Percentiles rank a stretch among this genome's conserved stretches.
Conservation (phyloP, 2,888 invertebrate species). For the Embidobia sp. region DNA sequence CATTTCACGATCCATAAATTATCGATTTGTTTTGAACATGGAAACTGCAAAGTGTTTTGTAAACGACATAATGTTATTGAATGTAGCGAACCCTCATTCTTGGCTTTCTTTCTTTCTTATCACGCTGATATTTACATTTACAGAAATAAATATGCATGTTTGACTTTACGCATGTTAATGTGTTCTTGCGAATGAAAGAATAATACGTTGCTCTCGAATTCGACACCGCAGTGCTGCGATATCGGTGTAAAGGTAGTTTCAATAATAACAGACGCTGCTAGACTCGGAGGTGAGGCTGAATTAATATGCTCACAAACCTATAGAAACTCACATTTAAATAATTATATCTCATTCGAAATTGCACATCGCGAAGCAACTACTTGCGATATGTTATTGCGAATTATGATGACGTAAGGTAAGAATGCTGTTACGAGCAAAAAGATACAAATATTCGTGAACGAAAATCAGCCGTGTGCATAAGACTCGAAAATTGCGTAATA, state of each 20-base stretch:
- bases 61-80: conserved; percentile 63
- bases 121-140: conserved; percentile 52
- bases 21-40: conserved; percentile 60
- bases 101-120: conserved; percentile 57
- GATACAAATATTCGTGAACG: conserved; percentile 2
- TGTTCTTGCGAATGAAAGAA: conserved; percentile 61
- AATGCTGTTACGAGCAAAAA: conserved; percentile 24
- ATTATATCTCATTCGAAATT: conserved; percentile 64
- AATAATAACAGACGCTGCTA: conserved; percentile 64
- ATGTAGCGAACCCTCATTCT: conserved; percentile 50
- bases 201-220: conserved; percentile 63
- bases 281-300: conserved; percentile 62
- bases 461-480: background rate
- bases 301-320: conserved; percentile 65
- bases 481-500: conserved; percentile 40
- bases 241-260: conserved; percentile 63
- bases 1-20: conserved; percentile 57
- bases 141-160: conserved; percentile 59
- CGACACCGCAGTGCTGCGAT: conserved; percentile 57
- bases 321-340: conserved; percentile 66
- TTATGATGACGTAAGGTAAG: conserved; percentile 61
- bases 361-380: conserved; percentile 60
- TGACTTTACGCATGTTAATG: conserved; percentile 62
- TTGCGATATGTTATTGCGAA: conserved; percentile 64
- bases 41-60: conserved; percentile 58